Evolutionary conservation across 2,113 vertebrate species (phyloP).

Genomic region (Poeciliopsis retropinna): DNA sequence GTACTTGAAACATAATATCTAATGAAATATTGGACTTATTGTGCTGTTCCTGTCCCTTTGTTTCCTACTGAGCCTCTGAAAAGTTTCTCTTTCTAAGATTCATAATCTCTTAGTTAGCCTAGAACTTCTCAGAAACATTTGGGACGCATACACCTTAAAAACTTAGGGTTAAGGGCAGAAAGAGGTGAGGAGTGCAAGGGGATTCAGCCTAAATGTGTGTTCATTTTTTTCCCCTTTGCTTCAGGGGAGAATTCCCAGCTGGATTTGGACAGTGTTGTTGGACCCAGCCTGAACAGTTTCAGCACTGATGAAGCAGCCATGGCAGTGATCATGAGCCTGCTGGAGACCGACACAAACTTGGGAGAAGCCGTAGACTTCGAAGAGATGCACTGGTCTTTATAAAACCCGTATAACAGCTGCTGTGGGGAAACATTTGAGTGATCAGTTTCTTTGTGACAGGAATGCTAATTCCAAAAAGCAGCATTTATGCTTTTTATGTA

Average conservation of each 20-base stretch:
- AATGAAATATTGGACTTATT: background rate
- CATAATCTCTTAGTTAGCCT: background rate
- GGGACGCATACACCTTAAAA: background rate
- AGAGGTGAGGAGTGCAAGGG: background rate
- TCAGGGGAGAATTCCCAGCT: slow-evolving; percentile 84
- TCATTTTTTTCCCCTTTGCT: background rate
- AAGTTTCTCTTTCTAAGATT: too few species aligned
- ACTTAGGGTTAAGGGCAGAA: background rate
- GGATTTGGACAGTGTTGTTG: slow-evolving; percentile 88
- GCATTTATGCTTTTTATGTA: slow-evolving; percentile 19
- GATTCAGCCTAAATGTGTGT: background rate
- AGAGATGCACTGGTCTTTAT: slow-evolving; percentile 90
- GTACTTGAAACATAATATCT: too few species aligned
- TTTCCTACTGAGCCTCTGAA: too few species aligned
- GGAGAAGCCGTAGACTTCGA: slow-evolving; percentile 86
- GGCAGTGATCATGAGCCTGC: slow-evolving; percentile 91
- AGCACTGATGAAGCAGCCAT: slow-evolving; percentile 87
- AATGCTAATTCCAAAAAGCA: slow-evolving; percentile 2
- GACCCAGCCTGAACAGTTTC: slow-evolving; percentile 75
- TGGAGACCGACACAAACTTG: slow-evolving; percentile 90
- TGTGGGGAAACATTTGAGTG: slow-evolving; percentile 13
- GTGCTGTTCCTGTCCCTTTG: background rate
- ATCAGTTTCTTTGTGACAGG: slow-evolving; percentile 1
- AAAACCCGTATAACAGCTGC: slow-evolving; percentile 53
- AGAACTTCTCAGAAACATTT: background rate